phyloP scores from a whole-genome alignment of 1,140 invertebrate genomes.

The Gryllus bimaculatus region DNA sequence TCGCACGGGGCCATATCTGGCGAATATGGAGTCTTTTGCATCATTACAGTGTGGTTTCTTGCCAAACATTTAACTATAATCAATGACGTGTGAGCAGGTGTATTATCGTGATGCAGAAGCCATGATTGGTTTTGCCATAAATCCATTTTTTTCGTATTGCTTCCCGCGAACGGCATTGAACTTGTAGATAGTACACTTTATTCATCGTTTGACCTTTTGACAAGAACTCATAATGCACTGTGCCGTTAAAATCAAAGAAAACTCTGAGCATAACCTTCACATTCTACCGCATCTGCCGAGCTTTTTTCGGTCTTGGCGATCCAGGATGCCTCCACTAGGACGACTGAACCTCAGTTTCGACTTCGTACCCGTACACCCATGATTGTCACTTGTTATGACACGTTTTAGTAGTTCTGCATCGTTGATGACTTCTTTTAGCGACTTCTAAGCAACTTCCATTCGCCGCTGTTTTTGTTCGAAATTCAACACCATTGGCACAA shows the following conservation, averaged over 20 bases:
- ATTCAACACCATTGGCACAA: constrained; percentile 18
- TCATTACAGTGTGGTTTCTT: constrained; percentile 5
- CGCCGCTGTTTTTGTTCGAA: too few relatives aligned
- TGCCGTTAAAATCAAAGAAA: constrained; percentile 18
- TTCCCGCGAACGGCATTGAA: background rate
- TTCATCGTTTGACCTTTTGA: constrained; percentile 13
- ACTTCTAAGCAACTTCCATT: constrained; percentile 24
- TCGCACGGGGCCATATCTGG: too few relatives aligned
- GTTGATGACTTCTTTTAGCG: constrained; percentile 26
- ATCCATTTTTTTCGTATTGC: background rate
- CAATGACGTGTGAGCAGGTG: constrained; percentile 10
- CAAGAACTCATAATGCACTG: constrained; percentile 16
- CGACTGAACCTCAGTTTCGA: constrained; percentile 26
- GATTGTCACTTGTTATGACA: constrained; percentile 29
- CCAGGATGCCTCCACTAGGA: constrained; percentile 11
- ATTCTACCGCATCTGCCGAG: constrained; percentile 16
- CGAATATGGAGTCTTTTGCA: too few relatives aligned
- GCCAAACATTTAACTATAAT: background rate
- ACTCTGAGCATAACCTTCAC: constrained; percentile 17
- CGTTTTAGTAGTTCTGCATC: constrained; percentile 28
- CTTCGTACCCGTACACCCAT: constrained; percentile 27
- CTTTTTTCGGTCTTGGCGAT: constrained; percentile 25
- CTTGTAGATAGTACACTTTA: constrained; percentile 12
- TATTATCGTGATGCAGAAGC: constrained; percentile 8
- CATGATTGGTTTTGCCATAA: background rate